Evolutionary conservation across 2,113 vertebrate species (phyloP).

Genomic region (Mormyrus iriodes): DNA sequence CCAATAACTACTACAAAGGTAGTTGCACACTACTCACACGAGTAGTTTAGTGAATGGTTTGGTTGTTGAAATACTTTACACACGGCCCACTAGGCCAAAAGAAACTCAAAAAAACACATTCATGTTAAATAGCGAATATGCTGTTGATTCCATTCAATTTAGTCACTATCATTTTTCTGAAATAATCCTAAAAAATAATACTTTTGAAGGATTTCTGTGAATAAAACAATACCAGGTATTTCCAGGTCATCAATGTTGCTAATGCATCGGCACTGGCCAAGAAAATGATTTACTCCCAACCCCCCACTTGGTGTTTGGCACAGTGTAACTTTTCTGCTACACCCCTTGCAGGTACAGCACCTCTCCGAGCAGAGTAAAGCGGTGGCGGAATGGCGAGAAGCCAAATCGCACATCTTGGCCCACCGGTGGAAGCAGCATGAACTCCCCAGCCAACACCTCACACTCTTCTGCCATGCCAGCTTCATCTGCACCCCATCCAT

Average conservation of each 20-base stretch:
- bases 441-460: conserved; percentile 29
- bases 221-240: not conserved
- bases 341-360: conserved; percentile 38
- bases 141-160: not conserved
- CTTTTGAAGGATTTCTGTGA: not conserved
- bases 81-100: not conserved
- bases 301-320: not conserved
- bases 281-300: not conserved
- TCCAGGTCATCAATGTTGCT: not conserved
- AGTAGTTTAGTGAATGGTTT: not conserved
- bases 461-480: conserved; percentile 24
- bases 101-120: not conserved
- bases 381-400: conserved; percentile 50
- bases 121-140: not conserved
- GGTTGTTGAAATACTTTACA: not conserved
- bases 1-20: not conserved
- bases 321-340: not conserved
- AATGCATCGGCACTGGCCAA: not conserved
- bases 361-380: conserved; percentile 54
- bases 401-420: conserved; percentile 55
- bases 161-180: not conserved
- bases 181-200: not conserved
- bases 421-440: conserved; percentile 31
- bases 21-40: not conserved
- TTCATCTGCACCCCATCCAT: conserved; percentile 26